Evolutionary conservation across 2,113 vertebrate species (phyloP), one percentile per base, ranked within the genome.

Genomic region (Otis tarda): DNA sequence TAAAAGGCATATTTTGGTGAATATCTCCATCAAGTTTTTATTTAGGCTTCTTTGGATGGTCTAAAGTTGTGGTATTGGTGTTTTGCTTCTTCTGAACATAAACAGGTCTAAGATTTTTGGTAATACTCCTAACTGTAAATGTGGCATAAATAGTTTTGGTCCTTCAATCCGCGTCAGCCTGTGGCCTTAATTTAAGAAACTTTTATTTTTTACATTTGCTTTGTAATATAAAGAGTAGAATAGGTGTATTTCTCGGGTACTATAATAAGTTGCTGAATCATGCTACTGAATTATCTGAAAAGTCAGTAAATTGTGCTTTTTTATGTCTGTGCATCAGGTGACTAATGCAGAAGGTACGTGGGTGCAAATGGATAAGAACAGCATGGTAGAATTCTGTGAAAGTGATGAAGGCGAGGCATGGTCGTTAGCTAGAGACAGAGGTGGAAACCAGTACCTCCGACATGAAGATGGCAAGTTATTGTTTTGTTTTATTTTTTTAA

Each of bases 331-430:
- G 95, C 96, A 96, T 97, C 98, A 99, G 99, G 99, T 99, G 97
- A 98, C 99, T 97, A 99, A 99, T 98, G 98, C 99, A 82, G 99
- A 99, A 98, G 99, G 99, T 93, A 98, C 99, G 0, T 99, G 99
- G 99, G 99, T 99, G 77, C 99, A 99, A 87, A 98, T 99, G 98
- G 99, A 99, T 98, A 99, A 99, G 98, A 99, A 99, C 98, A 99
- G 99, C 97, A 99, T 99, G 96, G 99, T 99, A 98, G 99, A 99
- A 96, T 99, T 99, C 98, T 99, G 99, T 98, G 99, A 99, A 98
- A 99, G 99, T 83, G 99, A 99, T 96, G 99, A 99, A 97, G 99
- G 99, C 52, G 99, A 99, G 95, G 99, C 99, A 9, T 99, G 99
- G 99, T 99, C 99, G 3, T 97, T 99, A 98, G 98, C 99, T 97